phyloP scores from a whole-genome alignment of 2,113 vertebrate species.

The Tupaia tana region DNA sequence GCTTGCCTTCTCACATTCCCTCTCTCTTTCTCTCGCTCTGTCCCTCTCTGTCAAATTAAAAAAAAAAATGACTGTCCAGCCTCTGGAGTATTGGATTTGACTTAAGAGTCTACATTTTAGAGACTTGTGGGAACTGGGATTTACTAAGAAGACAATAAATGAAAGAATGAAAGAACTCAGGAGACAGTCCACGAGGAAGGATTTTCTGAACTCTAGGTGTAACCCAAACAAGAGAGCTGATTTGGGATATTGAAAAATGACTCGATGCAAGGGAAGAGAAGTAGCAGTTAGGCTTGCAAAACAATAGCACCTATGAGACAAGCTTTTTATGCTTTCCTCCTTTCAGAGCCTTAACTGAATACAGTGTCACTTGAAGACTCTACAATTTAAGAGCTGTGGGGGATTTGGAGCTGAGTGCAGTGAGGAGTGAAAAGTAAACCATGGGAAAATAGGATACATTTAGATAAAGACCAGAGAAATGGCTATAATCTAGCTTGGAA shows the following conservation, averaged over 20 bases:
- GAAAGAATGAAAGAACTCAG: neutral
- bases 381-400: conserved; percentile 31
- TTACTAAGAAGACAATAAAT: neutral
- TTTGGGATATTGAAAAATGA: neutral
- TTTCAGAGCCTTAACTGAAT: neutral
- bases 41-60: too few relatives aligned
- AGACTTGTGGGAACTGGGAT: neutral
- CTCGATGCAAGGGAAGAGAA: neutral
- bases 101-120: neutral
- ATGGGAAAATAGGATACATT: neutral
- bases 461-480: neutral
- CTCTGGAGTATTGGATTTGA: too few relatives aligned
- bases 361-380: neutral
- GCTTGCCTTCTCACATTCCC: too few relatives aligned
- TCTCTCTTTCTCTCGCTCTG: too few relatives aligned
- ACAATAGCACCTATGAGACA: neutral
- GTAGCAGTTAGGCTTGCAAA: neutral
- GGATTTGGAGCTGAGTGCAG: neutral
- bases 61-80: too few relatives aligned
- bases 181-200: neutral
- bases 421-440: neutral
- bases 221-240: neutral
- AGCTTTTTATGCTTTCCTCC: neutral
- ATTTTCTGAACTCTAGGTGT: neutral
- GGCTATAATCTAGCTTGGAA: neutral